Percentiles rank a stretch among this genome's conserved stretches.
Evolutionary conservation across 2,113 vertebrate species (phyloP).

Genomic region (Paradoxurus hermaphroditus): DNA sequence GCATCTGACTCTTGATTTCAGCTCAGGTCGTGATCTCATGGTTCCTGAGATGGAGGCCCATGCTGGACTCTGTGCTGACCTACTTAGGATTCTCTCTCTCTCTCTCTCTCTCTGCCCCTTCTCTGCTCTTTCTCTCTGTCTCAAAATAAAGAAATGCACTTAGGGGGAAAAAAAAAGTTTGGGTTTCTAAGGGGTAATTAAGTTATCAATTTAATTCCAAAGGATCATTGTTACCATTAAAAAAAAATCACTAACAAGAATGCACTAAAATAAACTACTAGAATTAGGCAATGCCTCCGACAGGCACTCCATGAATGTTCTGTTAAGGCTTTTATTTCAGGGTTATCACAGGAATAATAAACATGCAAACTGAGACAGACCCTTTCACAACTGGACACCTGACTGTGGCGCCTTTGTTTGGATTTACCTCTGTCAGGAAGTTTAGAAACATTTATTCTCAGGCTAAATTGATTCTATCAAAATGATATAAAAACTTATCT

Average conservation of each 20-base stretch:
- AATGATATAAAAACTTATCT: not conserved
- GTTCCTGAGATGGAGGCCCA: no score
- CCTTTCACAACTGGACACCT: not conserved
- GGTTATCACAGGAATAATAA: not conserved
- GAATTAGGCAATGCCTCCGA: not conserved
- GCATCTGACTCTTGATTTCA: no score
- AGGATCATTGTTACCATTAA: not conserved
- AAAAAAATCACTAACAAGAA: not conserved
- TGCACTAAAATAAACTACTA: not conserved
- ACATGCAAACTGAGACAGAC: not conserved
- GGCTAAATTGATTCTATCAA: not conserved
- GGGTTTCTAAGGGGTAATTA: not conserved
- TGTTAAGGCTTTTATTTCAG: not conserved
- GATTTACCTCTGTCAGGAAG: not conserved
- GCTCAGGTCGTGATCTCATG: no score
- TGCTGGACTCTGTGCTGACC: no score
- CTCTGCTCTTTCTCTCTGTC: no score
- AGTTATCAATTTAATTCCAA: not conserved
- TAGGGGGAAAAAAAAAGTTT: no score
- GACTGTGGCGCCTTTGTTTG: not conserved
- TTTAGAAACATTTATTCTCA: not conserved
- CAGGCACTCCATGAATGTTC: not conserved
- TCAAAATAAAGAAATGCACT: no score
- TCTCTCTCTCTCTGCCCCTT: no score
- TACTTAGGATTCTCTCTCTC: no score